Percentiles rank a stretch among this genome's conserved stretches.
phyloP scores from a whole-genome alignment of 2,113 vertebrate genomes.

The Mirza zaza region DNA sequence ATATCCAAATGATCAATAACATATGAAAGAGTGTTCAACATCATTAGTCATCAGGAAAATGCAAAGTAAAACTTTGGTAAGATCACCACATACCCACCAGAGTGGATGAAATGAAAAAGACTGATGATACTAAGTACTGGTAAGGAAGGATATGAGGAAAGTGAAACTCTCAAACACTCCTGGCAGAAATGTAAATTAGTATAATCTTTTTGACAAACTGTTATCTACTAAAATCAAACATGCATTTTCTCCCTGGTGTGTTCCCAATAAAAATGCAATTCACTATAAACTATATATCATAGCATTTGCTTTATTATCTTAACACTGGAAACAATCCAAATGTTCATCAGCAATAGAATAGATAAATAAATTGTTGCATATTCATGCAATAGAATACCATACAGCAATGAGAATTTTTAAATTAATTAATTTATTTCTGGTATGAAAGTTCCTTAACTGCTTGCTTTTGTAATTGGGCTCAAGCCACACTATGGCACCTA shows the following conservation, averaged over 20 bases:
- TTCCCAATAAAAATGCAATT: neutral
- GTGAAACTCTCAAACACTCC: neutral
- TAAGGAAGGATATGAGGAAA: neutral
- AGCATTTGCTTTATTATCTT: neutral
- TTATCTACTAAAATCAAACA: slow-evolving; percentile 8
- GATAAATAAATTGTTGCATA: neutral
- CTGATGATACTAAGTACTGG: neutral
- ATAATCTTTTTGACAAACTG: neutral
- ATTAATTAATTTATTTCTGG: neutral
- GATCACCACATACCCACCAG: neutral
- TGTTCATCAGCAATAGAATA: neutral
- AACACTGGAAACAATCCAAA: neutral
- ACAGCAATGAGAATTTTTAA: neutral
- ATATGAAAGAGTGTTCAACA: neutral
- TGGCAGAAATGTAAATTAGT: neutral
- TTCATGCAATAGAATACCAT: neutral
- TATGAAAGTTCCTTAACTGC: neutral
- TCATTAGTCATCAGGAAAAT: neutral
- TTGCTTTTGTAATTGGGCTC: slow-evolving; percentile 14
- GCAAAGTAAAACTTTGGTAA: neutral
- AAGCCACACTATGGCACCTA: neutral
- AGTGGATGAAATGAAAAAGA: neutral
- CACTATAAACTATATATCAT: neutral
- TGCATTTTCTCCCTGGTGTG: neutral
- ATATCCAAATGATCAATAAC: neutral